Conservation (phyloP, 2,797 vertebrate species). For the Anabacerthia variegaticeps region DNA sequence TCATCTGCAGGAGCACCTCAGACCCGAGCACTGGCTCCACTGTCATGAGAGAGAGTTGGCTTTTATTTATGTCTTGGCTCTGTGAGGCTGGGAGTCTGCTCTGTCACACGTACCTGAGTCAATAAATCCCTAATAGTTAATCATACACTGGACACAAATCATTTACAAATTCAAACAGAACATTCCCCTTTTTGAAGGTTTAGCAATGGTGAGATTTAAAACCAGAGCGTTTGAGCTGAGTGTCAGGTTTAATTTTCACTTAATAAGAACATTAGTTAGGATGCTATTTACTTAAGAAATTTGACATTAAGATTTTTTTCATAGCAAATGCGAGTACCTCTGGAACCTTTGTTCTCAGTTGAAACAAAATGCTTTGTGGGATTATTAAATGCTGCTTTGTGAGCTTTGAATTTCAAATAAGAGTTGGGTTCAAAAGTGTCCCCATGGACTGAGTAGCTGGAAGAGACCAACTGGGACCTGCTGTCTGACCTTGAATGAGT, state of each 20-base stretch:
- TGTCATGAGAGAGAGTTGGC: background rate
- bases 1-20: fast-evolving
- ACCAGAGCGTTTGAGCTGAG: background rate
- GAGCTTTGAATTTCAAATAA: background rate
- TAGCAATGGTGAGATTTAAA: background rate
- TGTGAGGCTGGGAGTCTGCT: background rate
- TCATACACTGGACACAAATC: background rate
- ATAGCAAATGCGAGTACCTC: background rate
- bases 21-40: background rate
- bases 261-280: background rate
- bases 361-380: background rate
- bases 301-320: background rate
- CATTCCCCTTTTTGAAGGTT: background rate
- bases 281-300: slow-evolving; percentile 1
- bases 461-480: background rate
- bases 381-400: background rate
- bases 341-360: slow-evolving; percentile 1
- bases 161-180: background rate
- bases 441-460: background rate
- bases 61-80: background rate
- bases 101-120: background rate
- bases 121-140: background rate
- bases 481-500: background rate
- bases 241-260: slow-evolving; percentile 16
- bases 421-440: background rate